Evolutionary conservation across 2,888 invertebrate genomes (phyloP), one percentile per base, ranked within the genome.

Genomic region (Andrena haemorrhoa): DNA sequence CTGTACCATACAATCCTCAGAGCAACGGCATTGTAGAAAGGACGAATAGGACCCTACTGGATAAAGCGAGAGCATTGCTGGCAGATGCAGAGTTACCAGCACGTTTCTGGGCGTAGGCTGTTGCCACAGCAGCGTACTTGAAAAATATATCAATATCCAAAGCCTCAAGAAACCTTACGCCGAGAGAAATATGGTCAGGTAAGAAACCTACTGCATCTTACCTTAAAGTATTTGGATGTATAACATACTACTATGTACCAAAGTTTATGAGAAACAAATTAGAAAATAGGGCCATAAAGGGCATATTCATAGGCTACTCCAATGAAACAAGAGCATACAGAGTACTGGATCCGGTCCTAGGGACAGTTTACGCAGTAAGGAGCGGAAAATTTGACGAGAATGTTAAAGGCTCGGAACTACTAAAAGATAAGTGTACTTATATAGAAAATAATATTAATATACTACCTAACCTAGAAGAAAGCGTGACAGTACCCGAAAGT

Each of bases 1-100:
- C 58, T 1, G 66, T 74, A 23, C 47, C 56, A 49, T 74, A 74
- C 20, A 74, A 74, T 20, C 74, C 74, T 12, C 58, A 66, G 23
- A 66, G 74, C n/a, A 66, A 74, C 12, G 60, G 66, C 2, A 12
- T 49, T 5, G 66, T 66, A 2, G 65, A 66, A 41, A 35, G 74
- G 2, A 23, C 49, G 1, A 74, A 74, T 47, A 35, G 60, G 8
- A 47, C 56, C 31, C 5, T 74, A 2, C 33, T 66, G 10, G 74
- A 74, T 2, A 66, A 33, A 33, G 47, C 60, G 1, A 4, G 66
- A 1, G 47, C 66, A 6, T n/a, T n/a, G 74, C 66, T 74, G 1
- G 58, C 58, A 1, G 66, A 60, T 8, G 20, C 58, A 7, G 23
- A 20, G 0, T 26, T 68, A n/a, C 69, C 68, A 2, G 41, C 3